A percentile compares a stretch with the other conserved stretches of the same genome.
Conservation (phyloP, 2,888 invertebrate species). For the Pandemis corylana region DNA sequence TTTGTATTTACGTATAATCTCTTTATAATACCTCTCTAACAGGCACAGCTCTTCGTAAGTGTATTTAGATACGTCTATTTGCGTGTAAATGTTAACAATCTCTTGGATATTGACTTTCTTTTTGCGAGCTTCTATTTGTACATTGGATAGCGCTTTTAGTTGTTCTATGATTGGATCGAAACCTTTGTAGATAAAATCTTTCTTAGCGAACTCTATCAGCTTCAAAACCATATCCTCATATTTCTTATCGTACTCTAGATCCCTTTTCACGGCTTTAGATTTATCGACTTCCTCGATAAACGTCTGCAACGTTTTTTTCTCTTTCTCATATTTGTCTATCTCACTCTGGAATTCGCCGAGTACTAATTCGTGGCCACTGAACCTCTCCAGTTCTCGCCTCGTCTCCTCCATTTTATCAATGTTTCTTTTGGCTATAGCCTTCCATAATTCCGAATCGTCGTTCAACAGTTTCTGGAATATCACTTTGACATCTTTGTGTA, state of each 20-base stretch:
- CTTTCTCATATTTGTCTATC: constrained; percentile 67
- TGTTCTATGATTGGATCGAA: constrained; percentile 80
- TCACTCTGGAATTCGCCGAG: constrained; percentile 72
- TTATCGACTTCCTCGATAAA: constrained; percentile 78
- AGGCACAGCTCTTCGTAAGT: constrained; percentile 79
- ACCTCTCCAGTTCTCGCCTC: constrained; percentile 73
- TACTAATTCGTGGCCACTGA: constrained; percentile 77
- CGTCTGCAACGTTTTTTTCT: constrained; percentile 69
- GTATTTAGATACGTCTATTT: constrained; percentile 74
- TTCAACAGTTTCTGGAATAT: constrained; percentile 79
- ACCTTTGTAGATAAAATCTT: constrained; percentile 78
- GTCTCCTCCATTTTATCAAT: constrained; percentile 80
- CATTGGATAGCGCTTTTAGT: constrained; percentile 70
- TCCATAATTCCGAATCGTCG: constrained; percentile 81
- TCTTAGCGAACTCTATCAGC: constrained; percentile 78
- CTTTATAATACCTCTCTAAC: constrained; percentile 77
- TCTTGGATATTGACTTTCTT: constrained; percentile 72
- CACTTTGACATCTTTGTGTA: constrained; percentile 56
- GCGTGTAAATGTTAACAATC: constrained; percentile 73
- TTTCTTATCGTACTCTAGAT: constrained; percentile 75
- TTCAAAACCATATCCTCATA: constrained; percentile 80
- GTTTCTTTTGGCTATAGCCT: constrained; percentile 76
- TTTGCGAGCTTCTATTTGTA: constrained; percentile 66
- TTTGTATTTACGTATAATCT: constrained; percentile 75
- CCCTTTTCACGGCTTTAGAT: constrained; percentile 70